These are phyloP conservation scores for Gymnoscelis rufifasciata DNA, from an alignment of 2,888 invertebrate genomes.

Conservation along the genomic window DNA sequence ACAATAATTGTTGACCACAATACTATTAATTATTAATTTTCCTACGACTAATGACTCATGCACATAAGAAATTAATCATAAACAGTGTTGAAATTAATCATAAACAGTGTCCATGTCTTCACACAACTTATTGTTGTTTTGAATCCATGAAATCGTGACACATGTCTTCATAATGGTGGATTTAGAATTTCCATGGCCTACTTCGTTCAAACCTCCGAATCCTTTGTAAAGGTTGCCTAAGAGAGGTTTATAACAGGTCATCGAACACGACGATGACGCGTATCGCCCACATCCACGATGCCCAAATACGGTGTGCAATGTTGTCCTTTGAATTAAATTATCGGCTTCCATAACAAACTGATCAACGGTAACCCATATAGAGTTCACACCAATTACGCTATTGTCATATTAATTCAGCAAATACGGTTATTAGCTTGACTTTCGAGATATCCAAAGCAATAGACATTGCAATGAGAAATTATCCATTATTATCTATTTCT, in stretches of 20 bases:
- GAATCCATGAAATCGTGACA: slow-evolving; percentile 7
- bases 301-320: slow-evolving; percentile 50
- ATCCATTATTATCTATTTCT: too few relatives aligned
- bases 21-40: too few relatives aligned
- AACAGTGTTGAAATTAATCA: too few relatives aligned
- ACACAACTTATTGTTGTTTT: not conserved
- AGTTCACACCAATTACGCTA: slow-evolving; percentile 31
- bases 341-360: slow-evolving; percentile 51
- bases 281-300: slow-evolving; percentile 51
- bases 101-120: too few relatives aligned
- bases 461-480: not conserved
- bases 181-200: not conserved
- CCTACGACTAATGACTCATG: too few relatives aligned
- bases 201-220: not conserved
- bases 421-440: slow-evolving; percentile 2
- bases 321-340: slow-evolving; percentile 57
- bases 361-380: slow-evolving; percentile 53
- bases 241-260: slow-evolving; percentile 30
- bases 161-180: not conserved
- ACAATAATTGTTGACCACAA: too few relatives aligned
- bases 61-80: too few relatives aligned
- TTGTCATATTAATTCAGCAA: slow-evolving; percentile 25
- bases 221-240: slow-evolving; percentile 12
- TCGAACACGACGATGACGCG: slow-evolving; percentile 50
- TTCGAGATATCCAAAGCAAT: too few relatives aligned